Base-by-base conservation (phyloP, 2,888 invertebrate species). In the Tenthredo notha region DNA sequence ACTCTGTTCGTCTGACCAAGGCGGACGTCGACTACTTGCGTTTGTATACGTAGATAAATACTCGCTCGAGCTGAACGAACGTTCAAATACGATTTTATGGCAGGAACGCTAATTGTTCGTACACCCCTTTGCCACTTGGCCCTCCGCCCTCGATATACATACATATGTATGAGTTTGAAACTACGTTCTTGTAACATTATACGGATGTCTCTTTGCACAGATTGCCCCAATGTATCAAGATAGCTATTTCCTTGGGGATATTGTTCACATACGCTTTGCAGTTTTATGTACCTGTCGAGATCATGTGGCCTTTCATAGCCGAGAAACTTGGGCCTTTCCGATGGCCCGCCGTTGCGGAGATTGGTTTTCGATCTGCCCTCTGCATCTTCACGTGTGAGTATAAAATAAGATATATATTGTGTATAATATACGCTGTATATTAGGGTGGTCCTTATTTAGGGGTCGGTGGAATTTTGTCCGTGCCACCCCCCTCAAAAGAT, bases 181-280 rank as follows among this genome's bases (percentile, higher is more conserved):
- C 10, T 15, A 15, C 25, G 25, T 9, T 12, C 1, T 61, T 0
- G 25, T 61, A 43, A 18, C 40, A 43, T 78, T 43, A 78, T 65
- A 33, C 29, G 10, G 18, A 4, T 50, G n/a, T 33, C 10, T 18
- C 85, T 70, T 87, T 87, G 15, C 94, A 29, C 94, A 98, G 98
- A 88, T 93, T 98, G 86, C 97, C 98, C 75, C 96, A 97, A 93
- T 95, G 95, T 84, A 98, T 98, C 29, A 97, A 97, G 91, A 92
- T 96, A n/a, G 95, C 98, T 90, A 98, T 99, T 90, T 97, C 97
- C 0, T 88, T 97, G 61, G 98, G 98, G 15, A 97, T 99, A 86
- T 95, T 98, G 88, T 95, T 99, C 87, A 97, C 98, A 0, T 99
- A 98, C 94, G 97, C 98, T 0, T 95, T 99, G 29, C 99, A 99